These are phyloP conservation scores for Melanotaenia nigrans DNA, from an alignment of 2,797 vertebrate genomes.

Conservation along the genomic window DNA sequence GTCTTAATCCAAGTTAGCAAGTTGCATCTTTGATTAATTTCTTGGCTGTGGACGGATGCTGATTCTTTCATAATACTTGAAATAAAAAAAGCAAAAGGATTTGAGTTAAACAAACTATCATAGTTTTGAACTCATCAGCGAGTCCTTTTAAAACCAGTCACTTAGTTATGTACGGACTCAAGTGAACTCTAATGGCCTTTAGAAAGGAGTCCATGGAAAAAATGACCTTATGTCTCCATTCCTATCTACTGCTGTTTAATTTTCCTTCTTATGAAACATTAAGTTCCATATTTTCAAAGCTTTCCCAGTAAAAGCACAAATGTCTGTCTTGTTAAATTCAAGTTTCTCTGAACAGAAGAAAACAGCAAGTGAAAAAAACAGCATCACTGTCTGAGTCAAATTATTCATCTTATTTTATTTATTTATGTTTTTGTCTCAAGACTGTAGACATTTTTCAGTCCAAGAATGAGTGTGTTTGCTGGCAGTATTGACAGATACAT, in stretches of 20 bases:
- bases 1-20: slow-evolving; percentile 47
- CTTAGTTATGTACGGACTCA: slow-evolving; percentile 34
- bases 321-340: slow-evolving; percentile 24
- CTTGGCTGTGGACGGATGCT: slow-evolving; percentile 7
- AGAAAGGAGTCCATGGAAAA: slow-evolving; percentile 68
- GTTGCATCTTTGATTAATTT: slow-evolving; percentile 57
- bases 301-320: slow-evolving; percentile 43
- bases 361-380: slow-evolving; percentile 21
- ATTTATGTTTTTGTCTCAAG: slow-evolving; percentile 7
- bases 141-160: slow-evolving; percentile 44
- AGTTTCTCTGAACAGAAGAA: slow-evolving; percentile 15
- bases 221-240: slow-evolving; percentile 75
- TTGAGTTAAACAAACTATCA: slow-evolving; percentile 24
- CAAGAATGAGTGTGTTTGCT: neutral
- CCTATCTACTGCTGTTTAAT: slow-evolving; percentile 72
- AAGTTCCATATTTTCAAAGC: slow-evolving; percentile 50
- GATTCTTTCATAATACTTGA: slow-evolving; percentile 11
- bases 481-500: slow-evolving; percentile 5
- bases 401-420: slow-evolving; percentile 18
- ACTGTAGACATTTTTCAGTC: slow-evolving; percentile 7
- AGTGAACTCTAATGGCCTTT: slow-evolving; percentile 59
- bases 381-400: slow-evolving; percentile 16
- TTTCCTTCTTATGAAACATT: slow-evolving; percentile 70
- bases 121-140: slow-evolving; percentile 35
- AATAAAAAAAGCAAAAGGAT: slow-evolving; percentile 15